Base-by-base conservation (phyloP, 2,797 vertebrate species). In the Pangasius sanitwongsei region DNA sequence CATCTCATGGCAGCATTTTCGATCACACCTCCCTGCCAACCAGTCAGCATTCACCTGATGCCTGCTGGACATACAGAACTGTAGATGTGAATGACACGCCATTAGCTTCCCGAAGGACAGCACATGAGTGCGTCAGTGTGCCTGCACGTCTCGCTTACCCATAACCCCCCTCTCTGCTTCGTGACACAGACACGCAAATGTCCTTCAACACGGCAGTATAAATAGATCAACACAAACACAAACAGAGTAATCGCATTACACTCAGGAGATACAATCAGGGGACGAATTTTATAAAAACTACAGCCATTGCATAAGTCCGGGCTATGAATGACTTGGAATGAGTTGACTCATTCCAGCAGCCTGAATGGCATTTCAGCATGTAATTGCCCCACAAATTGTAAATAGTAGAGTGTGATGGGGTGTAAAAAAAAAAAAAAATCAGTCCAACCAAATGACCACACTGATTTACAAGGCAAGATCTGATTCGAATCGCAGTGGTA, bases 281-380 rank as follows among this genome's bases (percentile, higher is more conserved):
- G 75, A 4, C 20, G 7, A 44, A 8, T 78, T 78, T 34, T 57
- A 57, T 57, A 34, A 81, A 34, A 81, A 57, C 2, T 50, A 1
- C 16, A 48, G 61, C 37, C 6, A 48, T 63, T 15, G 13, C 4
- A 13, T 59, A n/a, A 20, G 37, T 28, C 61, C 4, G 28, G 83
- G 11, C 15, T 44, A 69, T 67, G 8, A 61, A 28, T 69, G n/a
- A n/a, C 44, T 41, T n/a, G n/a, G n/a, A n/a, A 69, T 34, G 23
- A 34, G 44, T 20, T 69, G 63, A 85, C 63, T 85, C 63, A 85
- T 83, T 3, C 34, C 41, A 31, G 7, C 16, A 67, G 8, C 59
- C 44, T 23, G 82, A 84, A 84, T 50, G 41, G 28, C 44, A 84
- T 69, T 85, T 70, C 48, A 53, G 11, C n/a, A 15, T 85, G 44